These are phyloP conservation scores for Halichoeres trimaculatus DNA, from an alignment of 2,113 vertebrate species.

Conservation along the genomic window DNA sequence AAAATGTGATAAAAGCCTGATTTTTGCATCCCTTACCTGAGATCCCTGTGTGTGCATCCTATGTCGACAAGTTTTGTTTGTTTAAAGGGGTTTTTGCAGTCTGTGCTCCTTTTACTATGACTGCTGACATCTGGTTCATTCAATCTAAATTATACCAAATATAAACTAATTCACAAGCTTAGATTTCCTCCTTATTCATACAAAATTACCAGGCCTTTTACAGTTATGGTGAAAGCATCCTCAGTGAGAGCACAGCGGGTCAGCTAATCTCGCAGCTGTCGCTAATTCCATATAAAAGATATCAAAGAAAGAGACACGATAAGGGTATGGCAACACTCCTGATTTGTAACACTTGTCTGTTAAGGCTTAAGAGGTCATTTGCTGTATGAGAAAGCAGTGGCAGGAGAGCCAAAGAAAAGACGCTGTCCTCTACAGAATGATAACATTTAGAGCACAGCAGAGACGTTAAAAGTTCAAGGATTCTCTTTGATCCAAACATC, in stretches of 20 bases:
- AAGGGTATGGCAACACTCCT: neutral
- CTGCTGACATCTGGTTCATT: neutral
- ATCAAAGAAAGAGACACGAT: neutral
- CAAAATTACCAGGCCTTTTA: neutral
- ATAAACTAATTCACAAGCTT: neutral
- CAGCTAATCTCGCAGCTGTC: neutral
- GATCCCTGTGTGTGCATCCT: no score
- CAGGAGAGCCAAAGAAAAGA: slow-evolving; percentile 2
- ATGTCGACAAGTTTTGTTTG: no score
- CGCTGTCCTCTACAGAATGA: neutral
- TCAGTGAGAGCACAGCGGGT: neutral
- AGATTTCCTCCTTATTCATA: neutral
- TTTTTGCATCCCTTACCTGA: no score
- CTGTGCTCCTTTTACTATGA: neutral
- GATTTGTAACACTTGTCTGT: neutral
- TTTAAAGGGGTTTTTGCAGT: neutral
- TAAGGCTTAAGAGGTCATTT: neutral
- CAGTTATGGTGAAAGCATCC: neutral
- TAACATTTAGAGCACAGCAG: neutral
- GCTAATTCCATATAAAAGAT: neutral
- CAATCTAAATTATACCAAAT: neutral
- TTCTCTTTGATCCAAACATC: neutral
- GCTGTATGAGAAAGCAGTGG: neutral
- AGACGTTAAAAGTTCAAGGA: neutral
- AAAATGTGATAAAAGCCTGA: no score